phyloP scores from a whole-genome alignment of 30 jellyfish, hydroid and myxozoan species.

The Catostylus mosaicus region DNA sequence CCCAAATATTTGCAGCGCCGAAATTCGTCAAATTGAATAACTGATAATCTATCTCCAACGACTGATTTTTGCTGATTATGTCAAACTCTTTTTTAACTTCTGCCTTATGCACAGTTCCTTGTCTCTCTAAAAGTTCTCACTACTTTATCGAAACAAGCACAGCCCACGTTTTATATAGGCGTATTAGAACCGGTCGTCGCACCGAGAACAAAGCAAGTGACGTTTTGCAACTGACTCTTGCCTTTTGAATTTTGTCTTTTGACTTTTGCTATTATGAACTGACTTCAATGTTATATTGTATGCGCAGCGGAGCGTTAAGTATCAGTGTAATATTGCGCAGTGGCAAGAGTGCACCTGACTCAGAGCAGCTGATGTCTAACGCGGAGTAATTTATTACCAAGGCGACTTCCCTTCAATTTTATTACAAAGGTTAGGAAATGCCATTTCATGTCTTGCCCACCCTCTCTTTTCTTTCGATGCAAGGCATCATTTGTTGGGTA shows the following conservation, averaged over 20 bases:
- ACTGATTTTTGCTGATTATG: not conserved
- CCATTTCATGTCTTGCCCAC: slow-evolving; percentile 64
- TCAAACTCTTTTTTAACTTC: slow-evolving; percentile 2
- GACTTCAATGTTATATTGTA: slow-evolving; percentile 1
- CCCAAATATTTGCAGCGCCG: not conserved
- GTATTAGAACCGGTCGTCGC: slow-evolving; percentile 34
- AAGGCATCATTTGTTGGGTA: slow-evolving; percentile 38
- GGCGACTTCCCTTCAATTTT: slow-evolving; percentile 26
- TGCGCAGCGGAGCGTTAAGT: slow-evolving; percentile 37
- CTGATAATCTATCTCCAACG: not conserved
- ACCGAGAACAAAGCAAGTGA: slow-evolving; percentile 43
- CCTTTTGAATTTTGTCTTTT: slow-evolving; percentile 24
- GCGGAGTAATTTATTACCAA: slow-evolving; percentile 52
- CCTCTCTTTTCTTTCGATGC: slow-evolving; percentile 49
- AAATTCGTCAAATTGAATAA: not conserved
- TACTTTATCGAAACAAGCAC: not conserved
- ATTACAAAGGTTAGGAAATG: slow-evolving; percentile 63
- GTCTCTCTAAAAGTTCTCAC: not conserved
- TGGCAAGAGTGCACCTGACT: slow-evolving; percentile 48
- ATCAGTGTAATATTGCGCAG: slow-evolving; percentile 57
- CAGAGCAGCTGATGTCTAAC: slow-evolving; percentile 51
- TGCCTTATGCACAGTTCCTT: not conserved
- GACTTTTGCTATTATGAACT: slow-evolving; percentile 15
- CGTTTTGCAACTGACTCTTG: slow-evolving; percentile 25
- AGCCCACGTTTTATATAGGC: slow-evolving; percentile 16